Percentiles rank a stretch among this genome's conserved stretches.
Evolutionary conservation across 2,888 invertebrate genomes (phyloP).

Genomic region (Erannis defoliaria): DNA sequence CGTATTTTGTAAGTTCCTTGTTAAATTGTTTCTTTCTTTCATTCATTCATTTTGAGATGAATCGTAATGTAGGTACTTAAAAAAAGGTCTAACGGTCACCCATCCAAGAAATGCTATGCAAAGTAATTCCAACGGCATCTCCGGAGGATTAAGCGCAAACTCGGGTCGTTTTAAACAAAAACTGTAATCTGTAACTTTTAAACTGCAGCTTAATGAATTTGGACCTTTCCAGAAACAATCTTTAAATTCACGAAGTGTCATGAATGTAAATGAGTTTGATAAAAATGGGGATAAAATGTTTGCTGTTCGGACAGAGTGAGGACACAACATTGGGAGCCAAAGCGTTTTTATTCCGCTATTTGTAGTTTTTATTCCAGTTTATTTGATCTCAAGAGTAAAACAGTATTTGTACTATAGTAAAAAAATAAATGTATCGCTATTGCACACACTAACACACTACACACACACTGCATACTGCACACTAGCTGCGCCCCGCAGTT

Average conservation of each 20-base stretch:
- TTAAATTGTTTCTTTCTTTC: no score
- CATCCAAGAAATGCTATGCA: constrained; percentile 34
- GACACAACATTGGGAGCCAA: background rate
- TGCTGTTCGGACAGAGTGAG: constrained; percentile 3
- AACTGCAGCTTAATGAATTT: constrained; percentile 38
- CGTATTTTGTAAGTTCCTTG: no score
- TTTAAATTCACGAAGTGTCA: constrained; percentile 30
- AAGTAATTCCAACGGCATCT: constrained; percentile 30
- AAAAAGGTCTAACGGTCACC: constrained; percentile 23
- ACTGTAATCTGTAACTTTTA: constrained; percentile 38
- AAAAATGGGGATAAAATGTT: constrained; percentile 22
- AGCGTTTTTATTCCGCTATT: background rate
- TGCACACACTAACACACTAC: no score
- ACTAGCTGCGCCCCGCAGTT: no score
- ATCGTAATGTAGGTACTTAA: constrained; percentile 5
- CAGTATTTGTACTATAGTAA: no score
- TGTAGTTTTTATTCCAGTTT: no score
- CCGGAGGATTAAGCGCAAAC: constrained; percentile 30
- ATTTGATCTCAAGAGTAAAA: no score
- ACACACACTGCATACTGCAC: no score
- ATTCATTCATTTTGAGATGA: background rate
- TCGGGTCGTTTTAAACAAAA: constrained; percentile 36
- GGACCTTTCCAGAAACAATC: constrained; percentile 34
- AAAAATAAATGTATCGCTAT: no score
- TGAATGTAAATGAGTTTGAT: constrained; percentile 33